A percentile compares a stretch with the other conserved stretches of the same genome.
These are phyloP conservation scores for Argynnis bischoffii DNA, from an alignment of 2,888 invertebrate genomes.

Conservation along the genomic window DNA sequence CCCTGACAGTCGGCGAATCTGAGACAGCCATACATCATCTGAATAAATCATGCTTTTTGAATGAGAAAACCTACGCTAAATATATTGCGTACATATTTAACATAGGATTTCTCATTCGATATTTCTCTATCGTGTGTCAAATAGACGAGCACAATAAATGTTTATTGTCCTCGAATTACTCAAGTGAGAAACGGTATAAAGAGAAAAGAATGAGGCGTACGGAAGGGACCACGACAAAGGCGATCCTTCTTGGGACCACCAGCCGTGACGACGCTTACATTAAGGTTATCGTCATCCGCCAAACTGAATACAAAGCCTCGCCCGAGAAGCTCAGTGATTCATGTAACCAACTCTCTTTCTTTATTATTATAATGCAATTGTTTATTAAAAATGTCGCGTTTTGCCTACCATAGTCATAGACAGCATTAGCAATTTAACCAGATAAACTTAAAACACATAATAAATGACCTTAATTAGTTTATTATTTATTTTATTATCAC, in stretches of 20 bases:
- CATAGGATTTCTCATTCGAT: slow-evolving; percentile 56
- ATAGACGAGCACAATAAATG: slow-evolving; percentile 79
- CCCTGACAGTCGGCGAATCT: neutral
- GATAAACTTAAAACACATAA: no score
- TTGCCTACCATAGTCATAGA: neutral
- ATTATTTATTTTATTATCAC: no score
- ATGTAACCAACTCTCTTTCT: slow-evolving; percentile 62
- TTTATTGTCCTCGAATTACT: slow-evolving; percentile 81
- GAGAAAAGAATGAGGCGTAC: slow-evolving; percentile 75
- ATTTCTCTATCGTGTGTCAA: slow-evolving; percentile 77
- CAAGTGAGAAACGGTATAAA: slow-evolving; percentile 80
- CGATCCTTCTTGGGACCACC: slow-evolving; percentile 79
- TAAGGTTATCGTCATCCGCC: slow-evolving; percentile 81
- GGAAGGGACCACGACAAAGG: slow-evolving; percentile 79
- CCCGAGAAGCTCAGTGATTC: slow-evolving; percentile 72
- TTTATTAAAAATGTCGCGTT: slow-evolving; percentile 53
- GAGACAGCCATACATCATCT: neutral
- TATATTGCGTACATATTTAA: slow-evolving; percentile 45
- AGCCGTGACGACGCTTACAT: slow-evolving; percentile 81
- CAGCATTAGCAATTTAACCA: neutral
- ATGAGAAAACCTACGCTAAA: slow-evolving; percentile 45
- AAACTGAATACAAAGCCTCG: slow-evolving; percentile 78
- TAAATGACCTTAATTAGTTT: no score
- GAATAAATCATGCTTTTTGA: slow-evolving; percentile 40
- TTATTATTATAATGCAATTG: slow-evolving; percentile 64